Percentiles rank a stretch among this genome's conserved stretches.
Conservation (phyloP, 2,113 vertebrate genomes). For the Microtus ochrogaster region DNA sequence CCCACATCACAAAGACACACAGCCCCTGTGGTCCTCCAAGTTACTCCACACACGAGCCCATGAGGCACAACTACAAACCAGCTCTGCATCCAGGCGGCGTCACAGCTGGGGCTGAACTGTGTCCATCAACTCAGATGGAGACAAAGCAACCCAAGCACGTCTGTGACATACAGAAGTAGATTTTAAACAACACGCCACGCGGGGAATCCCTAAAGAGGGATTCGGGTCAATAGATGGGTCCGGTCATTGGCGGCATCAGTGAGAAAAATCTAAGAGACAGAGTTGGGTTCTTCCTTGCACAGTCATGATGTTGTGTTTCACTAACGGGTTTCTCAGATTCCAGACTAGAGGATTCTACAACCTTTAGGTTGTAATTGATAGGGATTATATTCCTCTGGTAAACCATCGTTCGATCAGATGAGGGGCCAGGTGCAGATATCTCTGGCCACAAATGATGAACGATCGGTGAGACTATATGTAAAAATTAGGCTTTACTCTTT, state of each 20-base stretch:
- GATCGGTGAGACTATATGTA: neutral
- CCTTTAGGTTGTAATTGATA: neutral
- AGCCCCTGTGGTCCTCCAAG: neutral
- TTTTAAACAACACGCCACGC: neutral
- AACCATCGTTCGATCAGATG: neutral
- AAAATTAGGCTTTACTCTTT: neutral
- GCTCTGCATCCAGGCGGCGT: no score
- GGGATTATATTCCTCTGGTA: neutral
- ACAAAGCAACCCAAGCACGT: neutral
- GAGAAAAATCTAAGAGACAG: neutral
- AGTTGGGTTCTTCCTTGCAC: neutral
- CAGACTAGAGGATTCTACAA: neutral
- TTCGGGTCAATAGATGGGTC: neutral
- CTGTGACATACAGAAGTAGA: neutral
- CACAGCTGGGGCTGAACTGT: neutral
- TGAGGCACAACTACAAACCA: neutral
- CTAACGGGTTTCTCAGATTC: neutral
- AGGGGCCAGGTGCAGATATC: neutral
- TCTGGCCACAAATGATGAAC: neutral
- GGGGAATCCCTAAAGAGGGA: neutral
- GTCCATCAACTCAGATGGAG: neutral
- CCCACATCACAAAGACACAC: neutral
- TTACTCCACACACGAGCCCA: neutral
- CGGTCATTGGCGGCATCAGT: neutral
- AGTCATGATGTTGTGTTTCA: neutral